Evolutionary conservation across 2,113 vertebrate genomes (phyloP).

Genomic region (Oophaga pumilio): DNA sequence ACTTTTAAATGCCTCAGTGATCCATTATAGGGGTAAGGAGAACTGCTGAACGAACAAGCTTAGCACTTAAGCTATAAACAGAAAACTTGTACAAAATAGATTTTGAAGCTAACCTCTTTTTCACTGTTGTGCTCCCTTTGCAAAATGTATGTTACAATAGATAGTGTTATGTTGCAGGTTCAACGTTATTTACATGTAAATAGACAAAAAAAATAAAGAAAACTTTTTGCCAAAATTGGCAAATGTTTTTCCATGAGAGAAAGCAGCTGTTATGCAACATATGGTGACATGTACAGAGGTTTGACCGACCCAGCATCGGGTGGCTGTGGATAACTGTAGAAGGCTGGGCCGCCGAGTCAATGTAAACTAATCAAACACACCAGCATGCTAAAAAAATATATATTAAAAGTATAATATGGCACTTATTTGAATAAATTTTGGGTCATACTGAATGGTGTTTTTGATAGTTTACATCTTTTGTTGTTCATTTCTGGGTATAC

Average conservation of each 20-base stretch:
- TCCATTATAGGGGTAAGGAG: constrained; percentile 87
- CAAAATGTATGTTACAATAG: constrained; percentile 99
- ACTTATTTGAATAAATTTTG: constrained; percentile 81
- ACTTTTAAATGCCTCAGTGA: constrained; percentile 97
- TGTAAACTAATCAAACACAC: constrained; percentile 70
- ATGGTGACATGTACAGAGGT: constrained; percentile 94
- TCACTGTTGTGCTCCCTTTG: constrained; percentile 97
- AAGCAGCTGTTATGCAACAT: constrained; percentile 98
- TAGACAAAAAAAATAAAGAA: constrained; percentile 78
- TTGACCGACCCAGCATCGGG: constrained; percentile 81
- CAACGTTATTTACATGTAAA: constrained; percentile 99
- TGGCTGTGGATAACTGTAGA: constrained; percentile 69
- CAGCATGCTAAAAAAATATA: constrained; percentile 69
- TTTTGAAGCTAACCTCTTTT: constrained; percentile 90
- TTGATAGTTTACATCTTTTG: constrained; percentile 87
- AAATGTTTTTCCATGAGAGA: constrained; percentile 91
- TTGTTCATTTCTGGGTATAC: constrained; percentile 88
- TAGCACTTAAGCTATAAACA: constrained; percentile 94
- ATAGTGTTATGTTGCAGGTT: constrained; percentile 99
- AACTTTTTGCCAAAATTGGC: constrained; percentile 86
- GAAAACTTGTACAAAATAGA: constrained; percentile 96
- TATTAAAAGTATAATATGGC: constrained; percentile 74
- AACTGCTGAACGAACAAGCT: constrained; percentile 86
- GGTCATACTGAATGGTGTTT: constrained; percentile 66
- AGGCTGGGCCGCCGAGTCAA: constrained; percentile 67